Conservation (phyloP, 1,140 invertebrate genomes). For the Zaprionus gabonicus region DNA sequence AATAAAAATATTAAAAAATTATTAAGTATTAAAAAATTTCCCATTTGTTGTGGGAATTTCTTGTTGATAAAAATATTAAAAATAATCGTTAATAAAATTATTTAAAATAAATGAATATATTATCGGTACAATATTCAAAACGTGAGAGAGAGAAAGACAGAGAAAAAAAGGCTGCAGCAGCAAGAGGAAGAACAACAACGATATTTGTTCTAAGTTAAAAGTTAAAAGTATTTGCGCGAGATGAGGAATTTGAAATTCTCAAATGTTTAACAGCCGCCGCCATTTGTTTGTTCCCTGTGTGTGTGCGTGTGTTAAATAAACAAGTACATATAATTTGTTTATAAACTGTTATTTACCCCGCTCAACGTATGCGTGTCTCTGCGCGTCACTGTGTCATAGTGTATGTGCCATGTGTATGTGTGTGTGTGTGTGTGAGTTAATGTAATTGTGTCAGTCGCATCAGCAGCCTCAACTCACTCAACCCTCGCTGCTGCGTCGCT, state of each 20-base stretch:
- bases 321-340: constrained; percentile 70
- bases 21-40: no score
- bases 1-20: no score
- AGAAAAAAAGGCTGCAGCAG: constrained; percentile 42
- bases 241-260: constrained; percentile 35
- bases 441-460: constrained; percentile 49
- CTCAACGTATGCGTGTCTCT: constrained; percentile 17
- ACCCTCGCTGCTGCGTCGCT: constrained; percentile 35
- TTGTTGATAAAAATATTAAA: no score
- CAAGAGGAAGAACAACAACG: not conserved
- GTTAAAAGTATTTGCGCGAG: constrained; percentile 7
- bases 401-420: not conserved
- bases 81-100: no score
- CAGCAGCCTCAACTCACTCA: constrained; percentile 10
- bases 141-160: no score
- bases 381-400: not conserved
- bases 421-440: constrained; percentile 14
- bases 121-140: no score
- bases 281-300: constrained; percentile 39
- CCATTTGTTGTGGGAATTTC: no score
- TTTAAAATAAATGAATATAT: no score
- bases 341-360: constrained; percentile 56
- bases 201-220: constrained; percentile 43
- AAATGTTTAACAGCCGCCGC: constrained; percentile 28
- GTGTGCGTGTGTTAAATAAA: constrained; percentile 59